A percentile compares a stretch with the other conserved stretches of the same genome.
Evolutionary conservation across 2,113 vertebrate species (phyloP).

Genomic region (Hydropotes inermis): DNA sequence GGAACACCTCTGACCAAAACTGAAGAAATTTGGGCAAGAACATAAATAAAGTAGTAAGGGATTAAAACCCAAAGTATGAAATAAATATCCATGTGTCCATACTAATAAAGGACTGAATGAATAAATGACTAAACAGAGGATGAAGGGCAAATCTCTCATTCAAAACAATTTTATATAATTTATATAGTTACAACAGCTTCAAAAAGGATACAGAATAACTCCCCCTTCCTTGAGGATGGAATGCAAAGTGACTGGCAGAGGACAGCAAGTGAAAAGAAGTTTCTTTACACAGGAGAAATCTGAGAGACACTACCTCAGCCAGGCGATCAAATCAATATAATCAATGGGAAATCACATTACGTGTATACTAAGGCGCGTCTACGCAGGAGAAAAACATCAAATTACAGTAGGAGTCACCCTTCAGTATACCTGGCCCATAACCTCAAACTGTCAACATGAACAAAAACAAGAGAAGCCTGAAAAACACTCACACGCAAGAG

Average conservation of each 20-base stretch:
- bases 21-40: background rate
- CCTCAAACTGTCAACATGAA: background rate
- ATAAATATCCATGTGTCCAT: background rate
- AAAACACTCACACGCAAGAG: background rate
- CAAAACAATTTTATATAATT: background rate
- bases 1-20: background rate
- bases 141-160: background rate
- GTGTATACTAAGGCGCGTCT: accelerated
- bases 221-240: background rate
- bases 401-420: background rate
- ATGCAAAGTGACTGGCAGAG: background rate
- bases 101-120: background rate
- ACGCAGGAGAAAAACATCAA: background rate
- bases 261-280: background rate
- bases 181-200: background rate
- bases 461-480: background rate
- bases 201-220: background rate
- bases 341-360: background rate
- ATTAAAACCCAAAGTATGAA: background rate
- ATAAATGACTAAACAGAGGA: background rate
- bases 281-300: background rate
- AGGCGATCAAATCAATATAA: background rate
- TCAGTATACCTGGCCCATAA: background rate
- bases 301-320: background rate
- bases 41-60: background rate